Base-by-base conservation (phyloP, 2,888 invertebrate species). In the Luffia ferchaultella region DNA sequence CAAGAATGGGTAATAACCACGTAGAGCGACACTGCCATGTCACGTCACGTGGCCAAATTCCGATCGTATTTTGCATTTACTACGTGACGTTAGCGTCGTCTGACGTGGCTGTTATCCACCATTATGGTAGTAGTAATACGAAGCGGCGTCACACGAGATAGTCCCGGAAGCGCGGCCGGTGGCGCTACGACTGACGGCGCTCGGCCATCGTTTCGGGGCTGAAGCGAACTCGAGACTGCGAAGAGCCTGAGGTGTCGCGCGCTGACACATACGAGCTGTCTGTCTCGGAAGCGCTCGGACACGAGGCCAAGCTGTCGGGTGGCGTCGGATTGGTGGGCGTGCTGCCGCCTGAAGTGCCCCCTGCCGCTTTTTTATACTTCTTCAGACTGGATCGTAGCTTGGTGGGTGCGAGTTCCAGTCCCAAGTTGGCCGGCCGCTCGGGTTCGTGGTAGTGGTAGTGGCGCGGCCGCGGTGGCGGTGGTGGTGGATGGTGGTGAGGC, bases 181-280 rank as follows among this genome's bases (percentile, higher is more conserved):
- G 73, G 71, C 74, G 85, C 85, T 85, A 85, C 79, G 83, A 68
- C 53, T 73, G 73, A 7, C 76, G 53, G 15, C 78, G 54, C 55
- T 76, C 77, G 1, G 54, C 50, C 62, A 90, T 72, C 0, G 90
- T 87, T 48, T 90, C 91, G 0, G 94, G 93, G 47, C 93, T 93
- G 74, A 93, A 93, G 52, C 90, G 85, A 52, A 91, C 93, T 15
- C 93, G 83, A 42, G 89, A 88, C 54, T 88, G 88, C n/a, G 90
- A 90, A 19, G 89, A 89, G 53, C 88, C 85, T 15, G 88, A 87
- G 0, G 86, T 89, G 62, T 93, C 93, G 62, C 93, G 87, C 16
- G 95, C 95, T 7, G 95, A 95, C 58, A 93, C 89, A 70, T 95
- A 96, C 44, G 93, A 93, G 63, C 93, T 93, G 65, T 95, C 95